Evolutionary conservation across 2,113 vertebrate species (phyloP), one percentile per base, ranked within the genome.

Genomic region (Phodopus roborovskii): DNA sequence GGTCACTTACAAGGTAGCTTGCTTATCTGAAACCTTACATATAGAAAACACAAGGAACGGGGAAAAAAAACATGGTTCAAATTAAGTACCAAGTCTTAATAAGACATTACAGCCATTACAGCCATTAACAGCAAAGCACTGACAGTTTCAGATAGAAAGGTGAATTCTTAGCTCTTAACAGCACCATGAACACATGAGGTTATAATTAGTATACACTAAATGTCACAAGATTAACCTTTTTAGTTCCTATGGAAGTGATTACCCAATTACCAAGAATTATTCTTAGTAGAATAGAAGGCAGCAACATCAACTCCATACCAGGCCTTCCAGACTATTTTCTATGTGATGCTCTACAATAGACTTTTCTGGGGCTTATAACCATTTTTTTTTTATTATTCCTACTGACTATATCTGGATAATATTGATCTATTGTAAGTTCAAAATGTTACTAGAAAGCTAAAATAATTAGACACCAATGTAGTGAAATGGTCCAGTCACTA

Each of bases 191-290:
- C 22, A 8, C 48, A 62, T 79, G 77, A 88, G 81, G 73, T 48
- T 73, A 74, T 88, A 96, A 92, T 94, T 94, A 88, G 45, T 64
- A 70, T n/a, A 64, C 26, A 74, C 26, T 70, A 91, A 93, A 88
- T 74, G 71, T 92, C 79, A 94, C 64, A 75, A 75, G 30, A 75
- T 83, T 96, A 94, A 94, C 70, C 68, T 90, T 95, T 95, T 92
- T 66, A 33, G 26, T 70, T 79, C 33, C 78, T 66, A 77, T 33
- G 58, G 33, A 78, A 91, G 48, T 74, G 45, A 91, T 79, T 60
- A 62, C 33, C 28, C 87, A 78, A 96, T 88, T 95, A 68, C n/a
- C n/a, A 75, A 64, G 77, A 82, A 53, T 62, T 83, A 56, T 71
- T 91, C 71, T 84, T 78, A 71, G 62, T 56, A 2, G n/a, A 58